Percentiles rank a stretch among this genome's conserved stretches.
These are phyloP conservation scores for Loris lydekkerianus DNA, from an alignment of 2,797 vertebrate genomes.

Conservation along the genomic window DNA sequence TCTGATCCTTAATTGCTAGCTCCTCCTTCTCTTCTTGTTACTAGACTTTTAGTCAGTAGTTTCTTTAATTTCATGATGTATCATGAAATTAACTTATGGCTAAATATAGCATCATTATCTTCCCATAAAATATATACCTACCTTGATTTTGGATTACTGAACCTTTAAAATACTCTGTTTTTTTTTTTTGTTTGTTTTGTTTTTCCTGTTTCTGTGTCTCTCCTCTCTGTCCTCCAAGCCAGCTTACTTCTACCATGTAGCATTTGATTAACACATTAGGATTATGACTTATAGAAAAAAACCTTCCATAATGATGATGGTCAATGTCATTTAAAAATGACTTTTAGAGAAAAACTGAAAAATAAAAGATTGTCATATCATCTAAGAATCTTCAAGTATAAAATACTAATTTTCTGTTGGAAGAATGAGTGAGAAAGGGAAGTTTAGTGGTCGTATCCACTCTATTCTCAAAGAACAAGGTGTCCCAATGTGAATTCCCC, in stretches of 20 bases:
- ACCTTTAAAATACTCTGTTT: background rate
- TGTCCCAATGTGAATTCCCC: background rate
- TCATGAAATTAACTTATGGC: too few species aligned
- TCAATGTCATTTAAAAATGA: slow-evolving; percentile 19
- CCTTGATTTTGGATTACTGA: background rate
- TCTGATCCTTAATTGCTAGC: background rate
- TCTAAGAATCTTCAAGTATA: background rate
- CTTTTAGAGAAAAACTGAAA: background rate
- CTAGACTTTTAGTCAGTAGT: background rate
- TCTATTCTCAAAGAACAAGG: background rate
- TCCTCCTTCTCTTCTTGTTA: slow-evolving; percentile 33
- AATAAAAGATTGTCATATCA: background rate
- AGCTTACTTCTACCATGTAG: background rate
- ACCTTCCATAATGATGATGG: background rate
- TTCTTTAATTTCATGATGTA: background rate
- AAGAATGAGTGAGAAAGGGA: background rate
- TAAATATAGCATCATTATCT: background rate
- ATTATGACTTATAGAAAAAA: slow-evolving; percentile 24
- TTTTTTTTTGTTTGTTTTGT: background rate
- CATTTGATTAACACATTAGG: background rate
- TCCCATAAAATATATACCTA: background rate
- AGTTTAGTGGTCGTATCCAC: background rate
- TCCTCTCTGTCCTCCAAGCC: background rate
- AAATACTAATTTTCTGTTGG: slow-evolving; percentile 2
- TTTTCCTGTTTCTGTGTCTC: background rate